phyloP scores from a whole-genome alignment of 2,797 vertebrate species.

The Crenichthys baileyi region DNA sequence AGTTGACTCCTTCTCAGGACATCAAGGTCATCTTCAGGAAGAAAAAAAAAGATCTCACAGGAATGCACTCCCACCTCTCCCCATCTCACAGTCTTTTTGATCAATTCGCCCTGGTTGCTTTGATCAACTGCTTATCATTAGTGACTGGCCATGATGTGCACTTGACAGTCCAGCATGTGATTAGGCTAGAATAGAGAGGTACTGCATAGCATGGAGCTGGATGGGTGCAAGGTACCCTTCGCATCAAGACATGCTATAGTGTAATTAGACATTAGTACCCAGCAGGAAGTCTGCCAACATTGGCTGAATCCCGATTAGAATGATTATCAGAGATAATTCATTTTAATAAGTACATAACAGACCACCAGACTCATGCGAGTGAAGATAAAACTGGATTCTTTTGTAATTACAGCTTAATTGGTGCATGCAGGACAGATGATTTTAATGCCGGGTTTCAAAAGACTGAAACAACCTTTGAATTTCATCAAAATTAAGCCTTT shows the following conservation, averaged over 20 bases:
- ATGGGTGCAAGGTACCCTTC: slow-evolving; percentile 72
- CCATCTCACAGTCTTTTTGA: slow-evolving; percentile 69
- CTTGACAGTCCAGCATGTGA: slow-evolving; percentile 74
- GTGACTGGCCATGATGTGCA: slow-evolving; percentile 68
- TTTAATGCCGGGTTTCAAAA: slow-evolving; percentile 53
- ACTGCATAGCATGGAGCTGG: slow-evolving; percentile 49
- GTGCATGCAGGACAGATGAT: slow-evolving; percentile 61
- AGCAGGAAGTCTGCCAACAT: slow-evolving; percentile 79
- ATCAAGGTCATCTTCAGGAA: slow-evolving; percentile 61
- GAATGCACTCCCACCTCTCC: slow-evolving; percentile 34
- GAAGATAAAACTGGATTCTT: slow-evolving; percentile 69
- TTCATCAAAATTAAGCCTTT: slow-evolving; percentile 39
- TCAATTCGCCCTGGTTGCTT: slow-evolving; percentile 60
- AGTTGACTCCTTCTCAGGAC: slow-evolving; percentile 36
- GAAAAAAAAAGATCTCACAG: slow-evolving; percentile 17
- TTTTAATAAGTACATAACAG: slow-evolving; percentile 78
- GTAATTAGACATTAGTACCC: slow-evolving; percentile 83
- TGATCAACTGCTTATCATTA: slow-evolving; percentile 73
- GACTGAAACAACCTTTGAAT: slow-evolving; percentile 40
- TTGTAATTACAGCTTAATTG: slow-evolving; percentile 73
- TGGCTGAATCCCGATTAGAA: slow-evolving; percentile 77
- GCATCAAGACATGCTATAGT: slow-evolving; percentile 74
- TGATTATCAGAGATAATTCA: slow-evolving; percentile 80
- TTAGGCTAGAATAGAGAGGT: slow-evolving; percentile 69
- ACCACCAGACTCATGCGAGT: slow-evolving; percentile 67